phyloP scores from a whole-genome alignment of 2,888 invertebrate genomes.

The Erebia aethiops region DNA sequence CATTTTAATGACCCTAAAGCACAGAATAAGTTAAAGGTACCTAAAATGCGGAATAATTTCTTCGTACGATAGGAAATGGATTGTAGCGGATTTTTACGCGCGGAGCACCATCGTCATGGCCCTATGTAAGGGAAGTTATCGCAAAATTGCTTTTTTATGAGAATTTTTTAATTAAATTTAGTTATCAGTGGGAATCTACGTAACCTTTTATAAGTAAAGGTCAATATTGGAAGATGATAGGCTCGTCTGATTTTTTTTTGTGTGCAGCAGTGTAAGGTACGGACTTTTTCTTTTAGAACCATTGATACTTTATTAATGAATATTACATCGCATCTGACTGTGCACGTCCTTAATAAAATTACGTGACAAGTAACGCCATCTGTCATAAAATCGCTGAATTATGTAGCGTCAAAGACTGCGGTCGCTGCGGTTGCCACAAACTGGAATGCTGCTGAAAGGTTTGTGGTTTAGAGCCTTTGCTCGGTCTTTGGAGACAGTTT shows the following conservation, averaged over 20 bases:
- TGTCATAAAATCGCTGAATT: constrained; percentile 39
- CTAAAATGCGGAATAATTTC: too few species aligned
- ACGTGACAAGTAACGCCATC: constrained; percentile 44
- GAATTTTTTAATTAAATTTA: constrained; percentile 48
- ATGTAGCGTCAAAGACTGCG: constrained; percentile 47
- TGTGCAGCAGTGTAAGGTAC: too few species aligned
- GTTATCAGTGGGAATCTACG: constrained; percentile 31
- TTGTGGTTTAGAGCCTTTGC: constrained; percentile 9
- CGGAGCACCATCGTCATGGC: not conserved
- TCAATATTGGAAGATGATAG: too few species aligned
- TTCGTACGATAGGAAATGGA: too few species aligned
- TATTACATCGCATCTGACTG: not conserved
- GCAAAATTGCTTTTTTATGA: constrained; percentile 44
- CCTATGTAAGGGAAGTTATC: constrained; percentile 42
- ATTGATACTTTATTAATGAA: too few species aligned
- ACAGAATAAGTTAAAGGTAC: too few species aligned
- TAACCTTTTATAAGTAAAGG: not conserved
- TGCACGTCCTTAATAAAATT: not conserved
- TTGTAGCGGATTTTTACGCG: too few species aligned
- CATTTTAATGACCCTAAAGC: too few species aligned
- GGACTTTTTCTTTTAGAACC: too few species aligned
- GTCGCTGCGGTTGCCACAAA: constrained; percentile 10
- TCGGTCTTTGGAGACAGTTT: not conserved
- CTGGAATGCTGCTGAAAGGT: constrained; percentile 5
- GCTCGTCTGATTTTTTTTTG: too few species aligned